Evolutionary conservation across 2,888 invertebrate genomes (phyloP).

Genomic region (Iphiclides podalirius): DNA sequence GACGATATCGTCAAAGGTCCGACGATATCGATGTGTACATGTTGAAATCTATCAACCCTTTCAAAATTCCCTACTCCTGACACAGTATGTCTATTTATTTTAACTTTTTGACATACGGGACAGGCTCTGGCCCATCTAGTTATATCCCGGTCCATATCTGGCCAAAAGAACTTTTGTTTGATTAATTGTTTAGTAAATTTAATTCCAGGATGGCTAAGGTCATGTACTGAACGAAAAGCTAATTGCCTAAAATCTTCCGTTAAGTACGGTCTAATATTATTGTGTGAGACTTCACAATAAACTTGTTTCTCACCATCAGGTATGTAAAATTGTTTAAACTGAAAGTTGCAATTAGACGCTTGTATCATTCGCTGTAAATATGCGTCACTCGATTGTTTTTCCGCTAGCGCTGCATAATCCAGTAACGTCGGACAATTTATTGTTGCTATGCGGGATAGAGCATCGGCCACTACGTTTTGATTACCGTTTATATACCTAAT

Average conservation of each 20-base stretch:
- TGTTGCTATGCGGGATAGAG: background rate
- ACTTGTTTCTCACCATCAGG: too few species aligned
- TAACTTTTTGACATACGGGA: conserved; percentile 23
- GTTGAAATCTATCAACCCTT: conserved; percentile 23
- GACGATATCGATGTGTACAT: conserved; percentile 27
- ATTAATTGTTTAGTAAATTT: conserved; percentile 4
- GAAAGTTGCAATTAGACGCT: too few species aligned
- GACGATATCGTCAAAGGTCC: conserved; percentile 23
- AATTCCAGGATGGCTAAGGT: conserved; percentile 13
- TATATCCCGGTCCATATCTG: conserved; percentile 16
- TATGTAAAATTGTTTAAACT: too few species aligned
- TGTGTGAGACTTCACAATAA: too few species aligned
- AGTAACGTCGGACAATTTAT: too few species aligned
- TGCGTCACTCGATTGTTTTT: too few species aligned
- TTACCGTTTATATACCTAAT: background rate
- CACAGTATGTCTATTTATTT: conserved; percentile 24
- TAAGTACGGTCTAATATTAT: too few species aligned
- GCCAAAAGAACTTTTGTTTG: conserved; percentile 14
- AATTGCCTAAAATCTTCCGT: too few species aligned
- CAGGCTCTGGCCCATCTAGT: conserved; percentile 16
- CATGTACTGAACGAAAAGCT: too few species aligned
- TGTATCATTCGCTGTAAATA: too few species aligned
- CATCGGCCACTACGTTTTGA: background rate
- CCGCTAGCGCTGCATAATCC: too few species aligned
- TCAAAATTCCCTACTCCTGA: conserved; percentile 13